A percentile compares a stretch with the other conserved stretches of the same genome.
These are phyloP conservation scores for Spilarctia lutea DNA, from an alignment of 2,888 invertebrate species.

Conservation along the genomic window DNA sequence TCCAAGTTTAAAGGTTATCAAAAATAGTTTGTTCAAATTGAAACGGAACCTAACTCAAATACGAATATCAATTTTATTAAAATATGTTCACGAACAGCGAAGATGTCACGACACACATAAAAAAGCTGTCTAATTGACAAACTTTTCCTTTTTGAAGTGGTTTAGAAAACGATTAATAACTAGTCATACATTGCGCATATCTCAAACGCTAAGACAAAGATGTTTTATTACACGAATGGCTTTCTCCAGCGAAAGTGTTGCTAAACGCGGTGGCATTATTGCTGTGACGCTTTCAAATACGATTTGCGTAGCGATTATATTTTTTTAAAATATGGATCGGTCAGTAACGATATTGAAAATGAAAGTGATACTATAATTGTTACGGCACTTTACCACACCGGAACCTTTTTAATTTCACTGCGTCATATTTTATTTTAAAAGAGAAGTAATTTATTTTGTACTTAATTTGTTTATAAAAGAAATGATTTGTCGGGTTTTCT, in stretches of 20 bases:
- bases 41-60: too few species aligned
- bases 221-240: constrained; percentile 80
- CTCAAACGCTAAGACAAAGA: constrained; percentile 71
- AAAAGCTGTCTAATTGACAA: not conserved
- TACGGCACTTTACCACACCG: not conserved
- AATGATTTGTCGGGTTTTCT: not conserved
- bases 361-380: constrained; percentile 3
- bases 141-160: constrained; percentile 11
- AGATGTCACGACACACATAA: not conserved
- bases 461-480: not conserved
- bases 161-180: constrained; percentile 55
- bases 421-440: not conserved
- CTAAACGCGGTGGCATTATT: constrained; percentile 73
- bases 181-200: constrained; percentile 50
- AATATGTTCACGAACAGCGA: not conserved
- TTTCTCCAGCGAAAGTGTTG: constrained; percentile 84
- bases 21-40: too few species aligned
- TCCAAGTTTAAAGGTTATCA: too few species aligned
- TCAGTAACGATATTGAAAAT: constrained; percentile 16
- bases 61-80: too few species aligned
- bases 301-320: constrained; percentile 61
- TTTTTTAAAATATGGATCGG: constrained; percentile 36
- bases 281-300: constrained; percentile 78
- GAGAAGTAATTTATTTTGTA: not conserved
- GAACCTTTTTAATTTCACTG: not conserved